Conservation (phyloP, 2,113 vertebrate genomes). For the Zapus hudsonius region DNA sequence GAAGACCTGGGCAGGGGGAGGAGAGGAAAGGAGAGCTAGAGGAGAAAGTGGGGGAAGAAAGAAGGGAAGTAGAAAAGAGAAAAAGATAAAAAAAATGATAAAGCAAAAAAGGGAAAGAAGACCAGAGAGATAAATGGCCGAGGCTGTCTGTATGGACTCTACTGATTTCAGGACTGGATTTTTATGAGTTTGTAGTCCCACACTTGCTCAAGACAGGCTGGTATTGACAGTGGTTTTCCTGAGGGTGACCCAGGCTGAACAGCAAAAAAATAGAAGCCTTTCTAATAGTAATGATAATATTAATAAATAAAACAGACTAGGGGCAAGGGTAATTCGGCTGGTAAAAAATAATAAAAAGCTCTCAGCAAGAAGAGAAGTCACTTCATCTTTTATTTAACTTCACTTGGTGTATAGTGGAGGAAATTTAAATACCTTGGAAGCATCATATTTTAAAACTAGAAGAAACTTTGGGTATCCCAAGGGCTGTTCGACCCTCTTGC, state of each 20-base stretch:
- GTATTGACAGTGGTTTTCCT: slow-evolving; percentile 1
- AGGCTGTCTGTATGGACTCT: too few relatives aligned
- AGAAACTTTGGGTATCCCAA: not conserved
- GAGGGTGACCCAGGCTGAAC: not conserved
- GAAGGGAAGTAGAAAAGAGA: not conserved
- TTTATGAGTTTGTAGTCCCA: not conserved
- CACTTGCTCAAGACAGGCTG: not conserved
- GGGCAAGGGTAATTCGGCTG: not conserved
- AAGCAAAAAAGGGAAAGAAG: not conserved
- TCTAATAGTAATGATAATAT: slow-evolving; percentile 31
- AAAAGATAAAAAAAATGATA: too few relatives aligned
- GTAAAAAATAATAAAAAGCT: slow-evolving; percentile 23
- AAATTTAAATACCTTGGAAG: not conserved
- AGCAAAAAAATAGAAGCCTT: slow-evolving; percentile 34
- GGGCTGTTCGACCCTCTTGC: not conserved
- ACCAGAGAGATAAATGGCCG: not conserved
- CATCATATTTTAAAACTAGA: not conserved
- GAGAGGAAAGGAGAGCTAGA: not conserved
- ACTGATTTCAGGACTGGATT: not conserved
- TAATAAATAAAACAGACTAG: slow-evolving; percentile 60
- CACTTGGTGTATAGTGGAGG: not conserved
- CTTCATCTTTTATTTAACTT: not conserved
- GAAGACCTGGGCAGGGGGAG: rapidly evolving
- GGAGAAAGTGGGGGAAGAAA: not conserved
- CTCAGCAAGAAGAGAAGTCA: not conserved